Percentiles rank a stretch among this genome's conserved stretches.
Evolutionary conservation across 2,888 invertebrate genomes (phyloP).

Genomic region (Drosophila tripunctata): DNA sequence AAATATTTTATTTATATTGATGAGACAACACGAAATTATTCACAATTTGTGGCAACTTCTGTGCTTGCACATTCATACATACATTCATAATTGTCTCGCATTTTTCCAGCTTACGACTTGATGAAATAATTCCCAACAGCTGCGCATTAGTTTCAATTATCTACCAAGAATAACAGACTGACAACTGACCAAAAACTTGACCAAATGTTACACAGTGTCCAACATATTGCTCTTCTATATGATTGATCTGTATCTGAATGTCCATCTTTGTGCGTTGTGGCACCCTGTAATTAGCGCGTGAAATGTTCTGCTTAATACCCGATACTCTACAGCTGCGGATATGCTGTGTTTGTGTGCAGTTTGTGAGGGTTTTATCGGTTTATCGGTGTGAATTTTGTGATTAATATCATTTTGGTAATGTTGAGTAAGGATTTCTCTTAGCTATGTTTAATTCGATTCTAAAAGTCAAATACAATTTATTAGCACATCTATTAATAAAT

Average conservation of each 20-base stretch:
- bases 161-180: conserved; percentile 26
- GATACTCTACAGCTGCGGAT: not conserved
- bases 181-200: conserved; percentile 16
- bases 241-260: conserved; percentile 77
- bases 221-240: conserved; percentile 51
- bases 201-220: conserved; percentile 13
- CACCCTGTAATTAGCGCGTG: conserved; percentile 81
- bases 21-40: conserved; percentile 74
- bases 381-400: not conserved
- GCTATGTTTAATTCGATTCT: no score
- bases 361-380: not conserved
- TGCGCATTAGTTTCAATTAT: conserved; percentile 74
- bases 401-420: no score
- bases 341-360: not conserved
- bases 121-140: conserved; percentile 68
- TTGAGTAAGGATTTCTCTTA: no score
- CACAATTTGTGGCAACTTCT: conserved; percentile 60
- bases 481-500: no score
- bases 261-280: conserved; percentile 54
- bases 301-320: conserved; percentile 41
- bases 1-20: conserved; percentile 79
- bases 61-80: conserved; percentile 26
- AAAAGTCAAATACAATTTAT: no score
- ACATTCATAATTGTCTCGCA: conserved; percentile 33
- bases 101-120: conserved; percentile 35